Percentiles rank a stretch among this genome's conserved stretches.
Evolutionary conservation across 2,113 vertebrate species (phyloP).

Genomic region (Turnix velox): DNA sequence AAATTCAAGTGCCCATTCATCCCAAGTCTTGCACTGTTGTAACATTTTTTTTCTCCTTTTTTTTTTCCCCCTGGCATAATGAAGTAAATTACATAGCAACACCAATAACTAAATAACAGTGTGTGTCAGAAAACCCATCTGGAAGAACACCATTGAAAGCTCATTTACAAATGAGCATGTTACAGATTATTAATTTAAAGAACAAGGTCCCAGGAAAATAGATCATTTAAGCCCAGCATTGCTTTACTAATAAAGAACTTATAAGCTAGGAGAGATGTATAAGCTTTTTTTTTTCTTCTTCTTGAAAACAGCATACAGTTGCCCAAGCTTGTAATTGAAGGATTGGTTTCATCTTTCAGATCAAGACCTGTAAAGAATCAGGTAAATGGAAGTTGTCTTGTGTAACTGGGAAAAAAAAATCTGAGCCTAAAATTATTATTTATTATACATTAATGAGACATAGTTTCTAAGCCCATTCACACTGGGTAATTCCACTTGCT

Average conservation of each 20-base stretch:
- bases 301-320: not conserved
- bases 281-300: not conserved
- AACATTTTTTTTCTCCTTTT: not conserved
- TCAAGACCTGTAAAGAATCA: not conserved
- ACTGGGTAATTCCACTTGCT: slow-evolving; percentile 33
- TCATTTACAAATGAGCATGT: too few species aligned
- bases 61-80: not conserved
- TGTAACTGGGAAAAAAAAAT: not conserved
- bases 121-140: not conserved
- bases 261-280: not conserved
- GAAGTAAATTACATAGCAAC: not conserved
- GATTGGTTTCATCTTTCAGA: not conserved
- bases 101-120: not conserved
- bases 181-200: not conserved
- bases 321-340: not conserved
- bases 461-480: slow-evolving; percentile 8
- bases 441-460: not conserved
- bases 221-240: too few species aligned
- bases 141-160: not conserved
- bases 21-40: not conserved
- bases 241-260: too few species aligned
- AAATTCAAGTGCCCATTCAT: not conserved
- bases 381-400: slow-evolving; percentile 1
- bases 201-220: not conserved
- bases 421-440: not conserved